Conservation (phyloP, 53 echinoderm and acorn worm species). For the Holothuria scabra region DNA sequence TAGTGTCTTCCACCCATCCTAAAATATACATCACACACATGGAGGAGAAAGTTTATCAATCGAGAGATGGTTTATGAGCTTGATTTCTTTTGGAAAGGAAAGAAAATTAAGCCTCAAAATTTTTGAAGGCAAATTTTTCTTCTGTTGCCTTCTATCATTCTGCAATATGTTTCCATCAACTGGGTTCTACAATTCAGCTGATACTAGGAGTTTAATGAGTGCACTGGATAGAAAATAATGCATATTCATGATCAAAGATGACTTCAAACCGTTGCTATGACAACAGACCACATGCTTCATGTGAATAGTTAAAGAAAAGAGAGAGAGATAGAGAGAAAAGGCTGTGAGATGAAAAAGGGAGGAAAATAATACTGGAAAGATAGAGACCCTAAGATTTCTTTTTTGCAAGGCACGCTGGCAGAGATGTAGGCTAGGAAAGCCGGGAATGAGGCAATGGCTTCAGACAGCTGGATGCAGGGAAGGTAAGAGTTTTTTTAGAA, state of each 20-base stretch:
- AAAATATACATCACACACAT: too few species aligned
- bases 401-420: slow-evolving; percentile 37
- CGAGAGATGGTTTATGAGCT: too few species aligned
- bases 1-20: too few species aligned
- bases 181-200: slow-evolving; percentile 37
- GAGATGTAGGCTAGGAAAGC: slow-evolving; percentile 45
- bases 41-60: too few species aligned
- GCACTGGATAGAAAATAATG: slow-evolving; percentile 46
- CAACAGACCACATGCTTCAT: slow-evolving; percentile 50
- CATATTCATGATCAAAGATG: slow-evolving; percentile 52
- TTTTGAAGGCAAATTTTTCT: slow-evolving; percentile 29
- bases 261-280: slow-evolving; percentile 40
- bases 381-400: slow-evolving; percentile 44
- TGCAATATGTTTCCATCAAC: slow-evolving; percentile 44
- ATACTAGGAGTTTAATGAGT: slow-evolving; percentile 46
- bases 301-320: slow-evolving; percentile 50
- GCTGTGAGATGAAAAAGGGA: slow-evolving; percentile 49
- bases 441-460: neutral
- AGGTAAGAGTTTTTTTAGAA: slow-evolving; percentile 23
- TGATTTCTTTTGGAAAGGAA: neutral
- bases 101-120: slow-evolving; percentile 26
- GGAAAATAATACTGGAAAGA: slow-evolving; percentile 48
- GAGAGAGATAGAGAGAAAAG: slow-evolving; percentile 37
- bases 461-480: slow-evolving; percentile 27
- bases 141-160: slow-evolving; percentile 11